Conservation (phyloP, 1,140 invertebrate genomes). For the Ceratina calcarata region DNA sequence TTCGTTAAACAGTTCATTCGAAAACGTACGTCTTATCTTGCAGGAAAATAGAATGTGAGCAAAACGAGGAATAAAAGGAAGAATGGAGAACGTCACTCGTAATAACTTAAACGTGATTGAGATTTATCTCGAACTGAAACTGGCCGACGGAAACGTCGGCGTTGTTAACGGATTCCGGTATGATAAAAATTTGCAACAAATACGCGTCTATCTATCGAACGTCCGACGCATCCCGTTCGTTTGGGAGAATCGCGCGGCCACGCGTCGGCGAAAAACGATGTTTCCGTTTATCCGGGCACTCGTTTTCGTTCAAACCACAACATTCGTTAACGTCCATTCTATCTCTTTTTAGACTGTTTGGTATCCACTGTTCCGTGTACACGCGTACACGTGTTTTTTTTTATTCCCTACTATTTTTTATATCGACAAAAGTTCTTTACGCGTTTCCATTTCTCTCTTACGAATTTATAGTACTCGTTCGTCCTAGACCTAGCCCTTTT, state of each 20-base stretch:
- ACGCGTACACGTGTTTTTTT: not conserved
- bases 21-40: conserved; percentile 18
- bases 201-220: not conserved
- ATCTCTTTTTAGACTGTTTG: not conserved
- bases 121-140: not conserved
- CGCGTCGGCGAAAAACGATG: not conserved
- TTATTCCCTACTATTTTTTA: not conserved
- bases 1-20: not conserved
- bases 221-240: not conserved
- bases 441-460: too few species aligned
- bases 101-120: not conserved
- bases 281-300: not conserved
- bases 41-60: not conserved
- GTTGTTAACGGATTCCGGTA: conserved; percentile 3
- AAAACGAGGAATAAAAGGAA: not conserved
- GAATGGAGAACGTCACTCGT: not conserved
- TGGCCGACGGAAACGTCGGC: conserved; percentile 1
- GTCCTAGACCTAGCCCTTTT: too few species aligned
- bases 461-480: too few species aligned
- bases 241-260: not conserved
- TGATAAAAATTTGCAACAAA: not conserved
- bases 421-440: too few species aligned
- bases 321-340: not conserved
- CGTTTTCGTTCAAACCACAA: not conserved
- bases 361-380: not conserved